Percentiles rank a stretch among this genome's conserved stretches.
These are phyloP conservation scores for Chaetorhynchus papuensis DNA, from an alignment of 2,113 vertebrate genomes.

Conservation along the genomic window DNA sequence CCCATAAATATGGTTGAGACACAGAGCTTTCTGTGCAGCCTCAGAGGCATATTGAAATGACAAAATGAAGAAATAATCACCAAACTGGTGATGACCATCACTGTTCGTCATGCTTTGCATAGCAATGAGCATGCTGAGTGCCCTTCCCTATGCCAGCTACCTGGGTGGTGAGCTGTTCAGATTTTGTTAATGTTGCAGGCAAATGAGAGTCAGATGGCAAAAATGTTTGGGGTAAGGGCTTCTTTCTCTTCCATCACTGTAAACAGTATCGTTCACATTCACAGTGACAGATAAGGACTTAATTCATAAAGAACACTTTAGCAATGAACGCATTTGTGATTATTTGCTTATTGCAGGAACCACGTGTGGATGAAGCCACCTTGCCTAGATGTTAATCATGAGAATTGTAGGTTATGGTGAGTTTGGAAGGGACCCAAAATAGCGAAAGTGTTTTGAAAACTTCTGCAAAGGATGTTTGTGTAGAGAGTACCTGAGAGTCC, in stretches of 20 bases:
- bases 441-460: not conserved
- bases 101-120: not conserved
- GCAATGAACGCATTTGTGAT: not conserved
- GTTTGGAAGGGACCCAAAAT: not conserved
- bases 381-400: not conserved
- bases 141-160: not conserved
- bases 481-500: not conserved
- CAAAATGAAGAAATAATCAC: conserved; percentile 43
- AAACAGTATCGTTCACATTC: not conserved
- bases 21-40: not conserved
- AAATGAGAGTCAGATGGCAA: not conserved
- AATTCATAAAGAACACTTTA: not conserved
- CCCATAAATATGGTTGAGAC: conserved; percentile 21
- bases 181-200: rapidly evolving
- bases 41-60: conserved; percentile 13
- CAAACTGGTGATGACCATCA: not conserved
- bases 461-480: not conserved
- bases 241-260: not conserved
- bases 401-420: not conserved
- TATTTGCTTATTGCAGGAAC: not conserved
- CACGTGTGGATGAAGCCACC: not conserved
- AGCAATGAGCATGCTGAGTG: not conserved
- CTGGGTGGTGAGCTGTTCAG: rapidly evolving
- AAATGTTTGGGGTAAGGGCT: not conserved
- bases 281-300: not conserved